Base-by-base conservation (phyloP, 2,113 vertebrate genomes). In the Lichenostomus cassidix region DNA sequence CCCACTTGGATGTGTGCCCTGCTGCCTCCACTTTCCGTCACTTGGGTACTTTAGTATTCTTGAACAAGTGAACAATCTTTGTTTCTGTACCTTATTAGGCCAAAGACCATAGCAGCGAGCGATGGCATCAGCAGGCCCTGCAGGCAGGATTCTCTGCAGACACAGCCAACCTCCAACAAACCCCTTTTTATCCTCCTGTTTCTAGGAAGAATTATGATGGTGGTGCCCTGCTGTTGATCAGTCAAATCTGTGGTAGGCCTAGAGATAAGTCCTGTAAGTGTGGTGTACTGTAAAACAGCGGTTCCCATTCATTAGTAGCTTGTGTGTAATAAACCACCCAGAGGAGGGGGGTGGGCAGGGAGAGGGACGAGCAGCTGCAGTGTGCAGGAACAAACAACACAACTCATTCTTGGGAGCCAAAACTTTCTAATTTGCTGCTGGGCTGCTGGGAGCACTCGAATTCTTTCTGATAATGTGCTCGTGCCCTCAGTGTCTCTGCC, bases 141-240 rank as follows among this genome's bases (percentile, higher is more conserved):
- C 98, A 97, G 98, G 98, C 97, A 97, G 97, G 96, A 97, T 96
- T 98, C 97, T 98, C 97, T 94, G 97, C 98, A 97, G 95, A 97
- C 97, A 97, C 98, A 98, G 97, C 97, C 98, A 98, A 97, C 97
- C 97, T 97, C 97, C 98, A 98, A 99, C 98, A 99, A 98, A 98
- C 98, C 98, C 98, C 97, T 98, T 98, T 98, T 98, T 99, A 98
- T 99, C 97, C 98, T 97, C 97, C 96, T 95, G 97, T 98, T 98
- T 97, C 97, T 97, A 97, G 97, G 97, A 98, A 98, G 98, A 98
- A 98, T 98, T 98, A 98, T 98, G 98, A 97, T 97, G 98, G 97
- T 95, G 85, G 96, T 97, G 97, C 97, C 97, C 97, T 97, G 98
- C 98, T 97, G 98, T 96, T 98, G 98, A 98, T 98, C 97, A 98